Evolutionary conservation across 2,888 invertebrate species (phyloP).

Genomic region (Antheraea assamensis): DNA sequence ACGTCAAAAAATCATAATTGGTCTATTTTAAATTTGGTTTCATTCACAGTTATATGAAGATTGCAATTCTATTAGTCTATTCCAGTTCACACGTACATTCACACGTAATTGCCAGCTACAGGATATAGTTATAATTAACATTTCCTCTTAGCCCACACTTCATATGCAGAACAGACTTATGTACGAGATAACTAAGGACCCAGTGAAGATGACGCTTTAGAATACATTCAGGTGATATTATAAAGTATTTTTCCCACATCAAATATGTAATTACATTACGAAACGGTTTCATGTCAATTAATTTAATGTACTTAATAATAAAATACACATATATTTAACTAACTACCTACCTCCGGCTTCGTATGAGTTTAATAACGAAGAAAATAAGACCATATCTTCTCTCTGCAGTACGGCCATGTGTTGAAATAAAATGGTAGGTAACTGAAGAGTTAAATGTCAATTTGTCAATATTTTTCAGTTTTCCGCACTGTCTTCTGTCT

Average conservation of each 20-base stretch:
- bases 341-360: too few species aligned
- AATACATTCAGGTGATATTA: not conserved
- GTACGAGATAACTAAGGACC: not conserved
- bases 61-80: not conserved
- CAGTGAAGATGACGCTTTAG: not conserved
- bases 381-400: too few species aligned
- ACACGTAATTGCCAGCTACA: not conserved
- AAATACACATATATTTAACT: too few species aligned
- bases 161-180: constrained; percentile 1
- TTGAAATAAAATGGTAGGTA: too few species aligned
- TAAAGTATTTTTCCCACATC: not conserved
- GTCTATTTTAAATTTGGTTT: not conserved
- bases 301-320: too few species aligned
- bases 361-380: too few species aligned
- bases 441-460: too few species aligned
- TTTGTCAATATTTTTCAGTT: too few species aligned
- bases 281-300: not conserved
- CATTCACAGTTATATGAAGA: not conserved
- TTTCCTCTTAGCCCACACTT: not conserved
- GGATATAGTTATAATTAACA: constrained; percentile 8
- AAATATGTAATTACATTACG: too few species aligned
- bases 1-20: not conserved
- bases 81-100: not conserved
- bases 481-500: too few species aligned
- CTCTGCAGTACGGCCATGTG: too few species aligned